Base-by-base conservation (phyloP, 2,113 vertebrate genomes). In the Macquaria australasica region DNA sequence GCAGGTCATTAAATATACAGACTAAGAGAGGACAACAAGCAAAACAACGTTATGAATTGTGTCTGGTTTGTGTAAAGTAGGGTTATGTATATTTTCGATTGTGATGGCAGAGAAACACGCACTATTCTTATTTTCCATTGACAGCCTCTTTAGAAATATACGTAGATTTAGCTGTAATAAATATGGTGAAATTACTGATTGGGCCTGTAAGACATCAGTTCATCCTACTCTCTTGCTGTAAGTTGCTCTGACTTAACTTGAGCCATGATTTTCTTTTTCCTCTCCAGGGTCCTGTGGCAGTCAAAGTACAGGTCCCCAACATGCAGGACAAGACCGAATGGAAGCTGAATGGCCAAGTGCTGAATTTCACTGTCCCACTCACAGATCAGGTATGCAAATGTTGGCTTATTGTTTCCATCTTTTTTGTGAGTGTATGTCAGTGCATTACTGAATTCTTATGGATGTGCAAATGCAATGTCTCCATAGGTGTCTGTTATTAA, bases 301-400 rank as follows among this genome's bases (percentile, higher is more conserved):
- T 99, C 89, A 99, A 99, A 94, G 98, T 99, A 10, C 98, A 99
- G 73, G 98, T 99, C 14, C 98, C 98, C 87, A 99, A 99, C 96
- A 99, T 99, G 98, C 98, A 99, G 94, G 98, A 99, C 95, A 99
- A 99, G 96, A 98, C 97, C 0, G 98, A 99, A 97, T 99, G 98
- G 98, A 99, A 99, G 83, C 95, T 99, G 80, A 97, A 95, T 0
- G 98, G 98, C 82, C 98, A 99, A 91, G 96, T 98, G 83, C 92
- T 99, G 89, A 98, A 96, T 89, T 99, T 99, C 94, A 99, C 97
- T 4, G 97, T 99, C 50, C 98, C 98, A 0, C 97, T 99, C 64
- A 97, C 98, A 43, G 98, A 99, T 92, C 98, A 99, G 98, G 98
- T 98, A 95, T 0, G 88, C 23, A 34, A 56, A 69, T 7, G 15